Percentiles rank a stretch among this genome's conserved stretches.
These are phyloP conservation scores for Yoshiicerus persimilis DNA, from an alignment of 1,140 invertebrate genomes.

Conservation along the genomic window DNA sequence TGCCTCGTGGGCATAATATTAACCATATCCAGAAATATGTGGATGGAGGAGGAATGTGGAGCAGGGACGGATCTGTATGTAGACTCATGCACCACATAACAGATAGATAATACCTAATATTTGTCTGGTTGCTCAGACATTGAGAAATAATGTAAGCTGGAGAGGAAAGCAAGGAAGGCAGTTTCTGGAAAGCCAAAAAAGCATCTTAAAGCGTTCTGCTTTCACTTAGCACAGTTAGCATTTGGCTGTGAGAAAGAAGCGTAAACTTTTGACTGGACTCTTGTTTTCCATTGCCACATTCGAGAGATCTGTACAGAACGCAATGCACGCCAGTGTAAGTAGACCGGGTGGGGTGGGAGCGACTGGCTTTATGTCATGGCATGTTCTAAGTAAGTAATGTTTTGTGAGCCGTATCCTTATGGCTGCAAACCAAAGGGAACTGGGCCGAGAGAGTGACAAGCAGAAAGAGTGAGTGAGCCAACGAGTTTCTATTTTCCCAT, in stretches of 20 bases:
- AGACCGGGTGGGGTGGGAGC: neutral
- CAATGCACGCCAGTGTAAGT: neutral
- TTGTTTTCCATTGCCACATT: neutral
- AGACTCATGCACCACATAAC: neutral
- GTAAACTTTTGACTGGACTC: neutral
- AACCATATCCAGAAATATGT: neutral
- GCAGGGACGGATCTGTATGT: neutral
- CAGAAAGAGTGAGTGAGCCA: neutral
- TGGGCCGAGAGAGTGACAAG: neutral
- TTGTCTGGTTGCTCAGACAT: neutral
- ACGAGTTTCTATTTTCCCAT: neutral
- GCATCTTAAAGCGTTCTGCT: neutral
- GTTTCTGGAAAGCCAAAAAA: neutral
- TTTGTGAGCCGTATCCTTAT: neutral
- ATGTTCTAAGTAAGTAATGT: conserved; percentile 7
- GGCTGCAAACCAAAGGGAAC: neutral
- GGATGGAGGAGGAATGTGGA: neutral
- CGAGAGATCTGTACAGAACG: neutral
- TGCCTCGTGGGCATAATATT: neutral
- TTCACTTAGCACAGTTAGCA: neutral
- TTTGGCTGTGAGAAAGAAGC: neutral
- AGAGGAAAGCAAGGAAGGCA: neutral
- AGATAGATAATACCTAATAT: neutral
- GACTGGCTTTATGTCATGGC: neutral
- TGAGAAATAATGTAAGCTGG: neutral